phyloP scores from a whole-genome alignment of 2,113 vertebrate genomes.

The Rissa tridactyla region DNA sequence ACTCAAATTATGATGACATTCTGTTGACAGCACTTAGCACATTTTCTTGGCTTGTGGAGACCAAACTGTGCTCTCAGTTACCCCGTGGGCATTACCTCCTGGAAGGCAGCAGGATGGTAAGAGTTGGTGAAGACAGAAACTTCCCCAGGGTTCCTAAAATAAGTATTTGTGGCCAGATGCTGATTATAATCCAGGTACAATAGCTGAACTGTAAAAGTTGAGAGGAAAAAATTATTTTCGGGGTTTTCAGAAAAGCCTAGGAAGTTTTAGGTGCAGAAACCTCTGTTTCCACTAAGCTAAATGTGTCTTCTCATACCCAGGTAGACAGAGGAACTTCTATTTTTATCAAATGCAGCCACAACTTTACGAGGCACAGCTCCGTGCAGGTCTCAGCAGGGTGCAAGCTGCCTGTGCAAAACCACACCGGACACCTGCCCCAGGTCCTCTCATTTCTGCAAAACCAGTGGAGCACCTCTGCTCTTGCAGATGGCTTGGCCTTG shows the following conservation, averaged over 20 bases:
- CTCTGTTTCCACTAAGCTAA: background rate
- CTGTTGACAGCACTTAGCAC: constrained; percentile 52
- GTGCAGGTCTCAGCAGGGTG: background rate
- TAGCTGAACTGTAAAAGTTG: background rate
- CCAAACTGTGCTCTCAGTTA: constrained; percentile 4
- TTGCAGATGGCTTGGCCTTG: background rate
- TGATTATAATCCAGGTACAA: background rate
- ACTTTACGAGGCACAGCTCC: background rate
- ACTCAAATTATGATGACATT: constrained; percentile 16
- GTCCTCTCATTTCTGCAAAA: background rate
- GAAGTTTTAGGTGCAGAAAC: background rate
- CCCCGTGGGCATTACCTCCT: background rate
- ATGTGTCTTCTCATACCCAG: background rate
- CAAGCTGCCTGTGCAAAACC: background rate
- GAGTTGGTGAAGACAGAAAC: constrained; percentile 24
- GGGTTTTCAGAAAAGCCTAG: background rate
- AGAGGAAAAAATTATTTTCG: background rate
- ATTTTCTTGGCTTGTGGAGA: constrained; percentile 13
- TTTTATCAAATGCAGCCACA: background rate
- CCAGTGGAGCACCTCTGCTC: background rate
- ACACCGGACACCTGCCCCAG: background rate
- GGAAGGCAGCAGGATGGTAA: constrained; percentile 32
- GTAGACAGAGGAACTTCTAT: background rate
- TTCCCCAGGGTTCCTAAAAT: constrained; percentile 30
- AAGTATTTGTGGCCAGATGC: constrained; percentile 10